A percentile compares a stretch with the other conserved stretches of the same genome.
These are phyloP conservation scores for Drosophila diplacantha DNA, from an alignment of 2,888 invertebrate species.

Conservation along the genomic window DNA sequence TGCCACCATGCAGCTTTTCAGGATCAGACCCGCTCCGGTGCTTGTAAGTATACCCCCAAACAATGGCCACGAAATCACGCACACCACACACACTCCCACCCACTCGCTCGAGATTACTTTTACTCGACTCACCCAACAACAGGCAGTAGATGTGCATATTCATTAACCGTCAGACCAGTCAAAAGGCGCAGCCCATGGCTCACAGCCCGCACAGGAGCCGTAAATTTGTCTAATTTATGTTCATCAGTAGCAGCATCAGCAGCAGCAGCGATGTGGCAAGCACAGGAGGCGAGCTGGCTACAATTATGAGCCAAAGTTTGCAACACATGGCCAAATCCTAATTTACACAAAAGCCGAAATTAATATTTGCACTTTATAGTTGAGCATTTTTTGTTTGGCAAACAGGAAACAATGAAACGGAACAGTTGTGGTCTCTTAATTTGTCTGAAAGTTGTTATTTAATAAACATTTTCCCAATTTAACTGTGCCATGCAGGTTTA, in stretches of 20 bases:
- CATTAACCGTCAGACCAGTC: conserved; percentile 45
- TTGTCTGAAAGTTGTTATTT: conserved; percentile 4
- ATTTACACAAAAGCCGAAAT: conserved; percentile 13
- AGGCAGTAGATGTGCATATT: conserved; percentile 35
- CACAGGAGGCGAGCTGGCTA: conserved; percentile 7
- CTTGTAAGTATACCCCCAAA: conserved; percentile 88
- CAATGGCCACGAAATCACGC: conserved; percentile 36
- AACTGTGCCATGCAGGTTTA: background rate
- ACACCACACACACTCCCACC: conserved; percentile 8
- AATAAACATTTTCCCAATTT: conserved; percentile 1
- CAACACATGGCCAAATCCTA: conserved; percentile 10
- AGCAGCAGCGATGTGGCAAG: conserved; percentile 11
- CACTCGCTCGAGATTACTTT: conserved; percentile 17
- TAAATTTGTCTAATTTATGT: conserved; percentile 48
- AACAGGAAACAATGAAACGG: background rate
- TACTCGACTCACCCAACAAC: conserved; percentile 7
- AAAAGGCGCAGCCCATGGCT: conserved; percentile 27
- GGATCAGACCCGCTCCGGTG: conserved; percentile 98
- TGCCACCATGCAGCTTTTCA: conserved; percentile 87
- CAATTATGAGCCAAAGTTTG: conserved; percentile 17
- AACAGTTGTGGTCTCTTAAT: background rate
- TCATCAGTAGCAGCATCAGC: conserved; percentile 8
- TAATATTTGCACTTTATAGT: conserved; percentile 2
- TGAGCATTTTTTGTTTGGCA: background rate
- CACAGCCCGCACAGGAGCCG: conserved; percentile 22